A percentile compares a stretch with the other conserved stretches of the same genome.
Conservation (phyloP, 2,113 vertebrate genomes). For the Orcinus orca region DNA sequence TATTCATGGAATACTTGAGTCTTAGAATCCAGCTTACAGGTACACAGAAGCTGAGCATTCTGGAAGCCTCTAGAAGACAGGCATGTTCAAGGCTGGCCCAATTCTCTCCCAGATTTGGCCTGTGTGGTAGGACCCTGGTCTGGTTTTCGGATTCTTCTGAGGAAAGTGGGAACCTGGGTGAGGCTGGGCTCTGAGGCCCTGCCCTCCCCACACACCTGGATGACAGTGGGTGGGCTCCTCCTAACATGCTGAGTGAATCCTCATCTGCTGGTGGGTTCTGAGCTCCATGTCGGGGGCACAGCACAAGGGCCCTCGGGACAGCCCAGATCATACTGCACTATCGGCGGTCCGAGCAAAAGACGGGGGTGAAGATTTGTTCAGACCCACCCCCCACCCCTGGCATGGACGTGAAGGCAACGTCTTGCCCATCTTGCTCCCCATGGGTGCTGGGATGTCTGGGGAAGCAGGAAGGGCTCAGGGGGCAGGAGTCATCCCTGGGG, state of each 20-base stretch:
- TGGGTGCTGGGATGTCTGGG: rapidly evolving
- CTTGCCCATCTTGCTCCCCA: not conserved
- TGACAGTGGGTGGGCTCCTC: not conserved
- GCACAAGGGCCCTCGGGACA: rapidly evolving
- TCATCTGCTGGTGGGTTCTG: not conserved
- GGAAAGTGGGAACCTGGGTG: not conserved
- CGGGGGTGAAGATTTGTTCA: too few relatives aligned
- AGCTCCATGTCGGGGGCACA: not conserved
- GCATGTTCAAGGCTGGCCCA: not conserved
- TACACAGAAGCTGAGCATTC: not conserved
- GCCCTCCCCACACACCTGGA: not conserved
- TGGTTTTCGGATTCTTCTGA: not conserved
- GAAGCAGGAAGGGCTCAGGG: too few relatives aligned
- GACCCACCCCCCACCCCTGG: not conserved
- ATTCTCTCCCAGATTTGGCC: not conserved
- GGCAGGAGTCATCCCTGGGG: not conserved
- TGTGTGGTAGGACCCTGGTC: not conserved
- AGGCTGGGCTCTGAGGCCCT: not conserved
- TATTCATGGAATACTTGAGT: not conserved
- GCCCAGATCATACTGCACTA: not conserved
- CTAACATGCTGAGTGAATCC: not conserved
- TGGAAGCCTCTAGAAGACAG: not conserved
- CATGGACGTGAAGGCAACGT: not conserved
- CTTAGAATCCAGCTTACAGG: not conserved
- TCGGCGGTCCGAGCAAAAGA: not conserved